These are phyloP conservation scores for Rhingia rostrata DNA, from an alignment of 2,888 invertebrate genomes.

Conservation along the genomic window DNA sequence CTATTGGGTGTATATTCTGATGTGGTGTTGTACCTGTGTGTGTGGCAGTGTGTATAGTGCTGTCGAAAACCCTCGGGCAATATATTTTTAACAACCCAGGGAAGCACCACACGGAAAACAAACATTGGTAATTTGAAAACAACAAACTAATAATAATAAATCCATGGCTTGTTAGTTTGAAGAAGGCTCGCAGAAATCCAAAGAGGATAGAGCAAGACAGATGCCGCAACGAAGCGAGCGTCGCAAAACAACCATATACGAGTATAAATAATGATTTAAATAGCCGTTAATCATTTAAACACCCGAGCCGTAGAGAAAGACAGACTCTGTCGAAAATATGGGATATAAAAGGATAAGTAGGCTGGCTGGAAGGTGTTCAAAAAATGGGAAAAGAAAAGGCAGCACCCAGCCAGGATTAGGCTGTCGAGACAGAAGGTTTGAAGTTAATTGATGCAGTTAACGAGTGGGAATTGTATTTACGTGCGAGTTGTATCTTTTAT, in stretches of 20 bases:
- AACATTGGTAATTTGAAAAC: constrained; percentile 73
- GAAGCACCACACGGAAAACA: constrained; percentile 58
- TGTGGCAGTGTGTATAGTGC: constrained; percentile 23
- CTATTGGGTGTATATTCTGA: neutral
- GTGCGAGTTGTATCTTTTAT: constrained; percentile 11
- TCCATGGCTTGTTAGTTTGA: constrained; percentile 62
- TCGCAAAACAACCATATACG: constrained; percentile 4
- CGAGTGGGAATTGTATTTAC: constrained; percentile 13
- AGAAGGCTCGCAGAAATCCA: constrained; percentile 39
- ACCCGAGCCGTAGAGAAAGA: constrained; percentile 40
- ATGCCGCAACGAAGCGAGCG: neutral
- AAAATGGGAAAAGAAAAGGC: constrained; percentile 4
- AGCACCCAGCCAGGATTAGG: constrained; percentile 23
- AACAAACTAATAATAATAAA: constrained; percentile 74
- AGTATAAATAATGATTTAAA: constrained; percentile 73
- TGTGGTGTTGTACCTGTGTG: constrained; percentile 2
- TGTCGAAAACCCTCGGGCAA: constrained; percentile 43
- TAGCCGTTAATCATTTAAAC: constrained; percentile 74
- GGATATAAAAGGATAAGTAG: constrained; percentile 47
- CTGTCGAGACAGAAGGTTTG: constrained; percentile 36
- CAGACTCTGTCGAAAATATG: neutral
- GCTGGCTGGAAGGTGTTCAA: constrained; percentile 32
- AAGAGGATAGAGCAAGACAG: neutral
- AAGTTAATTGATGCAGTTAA: constrained; percentile 50
- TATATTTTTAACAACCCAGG: constrained; percentile 41